Evolutionary conservation across 2,113 vertebrate species (phyloP).

Genomic region (Myodes glareolus): DNA sequence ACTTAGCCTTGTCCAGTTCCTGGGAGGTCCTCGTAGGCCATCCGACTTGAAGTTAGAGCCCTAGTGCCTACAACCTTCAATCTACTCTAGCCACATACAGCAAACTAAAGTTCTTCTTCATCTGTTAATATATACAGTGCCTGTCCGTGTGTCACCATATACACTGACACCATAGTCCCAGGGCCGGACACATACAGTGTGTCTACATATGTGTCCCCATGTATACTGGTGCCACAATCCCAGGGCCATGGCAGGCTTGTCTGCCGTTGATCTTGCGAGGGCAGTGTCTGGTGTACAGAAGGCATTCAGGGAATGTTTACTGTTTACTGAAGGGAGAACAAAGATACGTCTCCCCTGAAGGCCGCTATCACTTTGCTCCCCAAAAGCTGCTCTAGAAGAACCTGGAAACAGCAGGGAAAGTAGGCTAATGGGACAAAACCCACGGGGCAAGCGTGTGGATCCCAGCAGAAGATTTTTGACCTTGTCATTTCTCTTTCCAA

Average conservation of each 20-base stretch:
- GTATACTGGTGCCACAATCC: too few relatives aligned
- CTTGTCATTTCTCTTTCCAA: conserved; percentile 61
- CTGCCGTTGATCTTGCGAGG: accelerated
- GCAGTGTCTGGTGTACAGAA: neutral
- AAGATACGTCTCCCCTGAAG: neutral
- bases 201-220: neutral
- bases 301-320: neutral
- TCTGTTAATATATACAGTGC: accelerated
- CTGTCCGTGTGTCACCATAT: neutral
- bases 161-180: neutral
- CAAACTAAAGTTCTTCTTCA: accelerated
- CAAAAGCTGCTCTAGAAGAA: conserved; percentile 18
- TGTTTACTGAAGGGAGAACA: neutral
- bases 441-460: conserved; percentile 76
- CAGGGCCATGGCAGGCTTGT: accelerated
- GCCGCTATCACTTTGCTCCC: neutral
- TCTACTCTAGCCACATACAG: neutral
- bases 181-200: neutral
- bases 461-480: conserved; percentile 73
- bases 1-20: neutral
- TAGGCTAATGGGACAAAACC: conserved; percentile 69
- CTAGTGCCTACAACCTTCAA: accelerated
- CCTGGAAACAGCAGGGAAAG: conserved; percentile 32
- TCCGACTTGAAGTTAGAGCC: too few relatives aligned
- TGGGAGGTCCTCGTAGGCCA: neutral